These are phyloP conservation scores for Drosophila acutilabella DNA, from an alignment of 2,888 invertebrate genomes.

Conservation along the genomic window DNA sequence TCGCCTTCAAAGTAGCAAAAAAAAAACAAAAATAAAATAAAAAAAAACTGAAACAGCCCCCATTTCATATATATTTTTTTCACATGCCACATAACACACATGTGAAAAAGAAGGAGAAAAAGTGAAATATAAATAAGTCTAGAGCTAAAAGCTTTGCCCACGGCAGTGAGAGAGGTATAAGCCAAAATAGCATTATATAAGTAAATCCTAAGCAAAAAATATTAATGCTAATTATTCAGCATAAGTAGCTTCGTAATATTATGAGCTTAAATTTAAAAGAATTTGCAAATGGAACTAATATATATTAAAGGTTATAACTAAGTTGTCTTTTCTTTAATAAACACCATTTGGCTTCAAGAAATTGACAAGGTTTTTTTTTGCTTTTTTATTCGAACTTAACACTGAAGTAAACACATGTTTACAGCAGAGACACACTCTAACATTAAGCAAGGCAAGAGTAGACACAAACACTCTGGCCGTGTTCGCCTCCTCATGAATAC, in stretches of 20 bases:
- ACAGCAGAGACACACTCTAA: slow-evolving; percentile 39
- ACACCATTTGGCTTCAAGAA: slow-evolving; percentile 39
- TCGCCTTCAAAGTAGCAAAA: slow-evolving; percentile 45
- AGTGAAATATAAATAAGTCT: slow-evolving; percentile 49
- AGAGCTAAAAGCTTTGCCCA: slow-evolving; percentile 36
- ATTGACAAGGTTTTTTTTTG: slow-evolving; percentile 56
- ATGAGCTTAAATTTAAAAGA: not conserved
- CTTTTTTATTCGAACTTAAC: slow-evolving; percentile 60
- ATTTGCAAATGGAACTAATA: not conserved
- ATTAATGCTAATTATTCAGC: slow-evolving; percentile 64
- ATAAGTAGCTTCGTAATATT: slow-evolving; percentile 16
- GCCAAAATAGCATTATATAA: slow-evolving; percentile 46
- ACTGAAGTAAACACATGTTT: slow-evolving; percentile 72
- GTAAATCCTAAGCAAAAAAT: slow-evolving; percentile 49
- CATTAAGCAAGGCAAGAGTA: slow-evolving; percentile 5
- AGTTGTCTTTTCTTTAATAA: slow-evolving; percentile 52
- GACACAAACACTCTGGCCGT: slow-evolving; percentile 36
- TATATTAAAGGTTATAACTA: slow-evolving; percentile 37
- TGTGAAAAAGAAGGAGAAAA: slow-evolving; percentile 18
- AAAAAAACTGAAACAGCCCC: slow-evolving; percentile 1
- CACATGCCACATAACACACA: slow-evolving; percentile 25
- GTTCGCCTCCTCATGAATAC: slow-evolving; percentile 44
- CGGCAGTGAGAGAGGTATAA: slow-evolving; percentile 30
- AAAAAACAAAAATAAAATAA: slow-evolving; percentile 21
- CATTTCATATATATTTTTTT: slow-evolving; percentile 29